Conservation (phyloP, 2,113 vertebrate genomes). For the Macheiramphus alcinus region DNA sequence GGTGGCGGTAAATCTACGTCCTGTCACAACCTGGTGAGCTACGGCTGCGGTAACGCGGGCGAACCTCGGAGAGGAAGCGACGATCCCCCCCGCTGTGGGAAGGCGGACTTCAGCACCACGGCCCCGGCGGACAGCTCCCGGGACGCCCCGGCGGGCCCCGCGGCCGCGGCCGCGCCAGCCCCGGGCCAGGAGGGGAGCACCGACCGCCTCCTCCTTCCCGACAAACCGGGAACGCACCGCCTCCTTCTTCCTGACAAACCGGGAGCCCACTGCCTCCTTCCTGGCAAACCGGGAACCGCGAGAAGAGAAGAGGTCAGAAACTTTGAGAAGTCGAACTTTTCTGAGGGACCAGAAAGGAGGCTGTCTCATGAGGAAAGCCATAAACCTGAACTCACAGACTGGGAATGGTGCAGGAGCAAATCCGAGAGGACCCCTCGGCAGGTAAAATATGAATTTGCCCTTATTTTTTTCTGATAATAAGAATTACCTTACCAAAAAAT, state of each 20-base stretch:
- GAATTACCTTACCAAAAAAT: background rate
- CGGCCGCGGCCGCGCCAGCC: too few species aligned
- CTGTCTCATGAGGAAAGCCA: slow-evolving; percentile 83
- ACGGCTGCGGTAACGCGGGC: slow-evolving; percentile 49
- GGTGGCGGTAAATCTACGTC: slow-evolving; percentile 57
- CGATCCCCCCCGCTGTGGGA: slow-evolving; percentile 37
- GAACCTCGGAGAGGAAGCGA: slow-evolving; percentile 47
- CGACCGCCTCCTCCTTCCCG: too few species aligned
- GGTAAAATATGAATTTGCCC: slow-evolving; percentile 67
- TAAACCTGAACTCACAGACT: slow-evolving; percentile 85
- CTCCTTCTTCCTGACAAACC: too few species aligned
- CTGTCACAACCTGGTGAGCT: slow-evolving; percentile 74
- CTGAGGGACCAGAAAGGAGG: slow-evolving; percentile 82
- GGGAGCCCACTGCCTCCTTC: background rate
- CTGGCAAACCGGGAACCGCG: background rate
- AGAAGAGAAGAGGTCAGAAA: slow-evolving; percentile 44
- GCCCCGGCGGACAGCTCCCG: slow-evolving; percentile 72
- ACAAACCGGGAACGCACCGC: too few species aligned
- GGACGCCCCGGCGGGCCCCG: background rate
- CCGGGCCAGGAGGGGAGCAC: background rate
- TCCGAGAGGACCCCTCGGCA: slow-evolving; percentile 93
- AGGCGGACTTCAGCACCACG: slow-evolving; percentile 78
- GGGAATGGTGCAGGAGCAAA: slow-evolving; percentile 97
- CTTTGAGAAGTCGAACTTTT: slow-evolving; percentile 53
- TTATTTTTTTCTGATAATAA: background rate